These are phyloP conservation scores for Andrena dorsata DNA, from an alignment of 2,888 invertebrate genomes.

Conservation along the genomic window DNA sequence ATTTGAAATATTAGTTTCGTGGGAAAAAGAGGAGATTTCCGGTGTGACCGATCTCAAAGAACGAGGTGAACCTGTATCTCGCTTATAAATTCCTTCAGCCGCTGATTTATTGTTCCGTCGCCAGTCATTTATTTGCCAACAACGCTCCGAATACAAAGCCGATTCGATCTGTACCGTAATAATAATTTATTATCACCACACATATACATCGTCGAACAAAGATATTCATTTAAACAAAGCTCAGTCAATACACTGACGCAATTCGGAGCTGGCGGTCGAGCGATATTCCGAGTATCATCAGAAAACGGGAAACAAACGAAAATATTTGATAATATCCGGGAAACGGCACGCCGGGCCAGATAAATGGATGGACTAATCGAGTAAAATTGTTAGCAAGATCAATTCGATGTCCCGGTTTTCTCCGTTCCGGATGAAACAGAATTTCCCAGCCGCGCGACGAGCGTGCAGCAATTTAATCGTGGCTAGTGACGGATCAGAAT, in stretches of 20 bases:
- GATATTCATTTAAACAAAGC: background rate
- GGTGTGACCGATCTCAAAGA: background rate
- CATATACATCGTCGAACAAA: background rate
- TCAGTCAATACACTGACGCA: background rate
- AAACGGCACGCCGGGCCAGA: background rate
- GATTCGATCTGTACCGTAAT: background rate
- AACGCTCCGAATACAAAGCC: background rate
- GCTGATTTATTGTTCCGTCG: conserved; percentile 11
- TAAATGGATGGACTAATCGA: background rate
- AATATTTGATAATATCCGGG: background rate
- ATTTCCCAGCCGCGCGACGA: background rate
- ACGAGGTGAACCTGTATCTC: background rate
- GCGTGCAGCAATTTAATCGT: background rate
- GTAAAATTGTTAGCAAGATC: background rate
- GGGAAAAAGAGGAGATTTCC: conserved; percentile 9
- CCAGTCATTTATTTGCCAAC: conserved; percentile 22
- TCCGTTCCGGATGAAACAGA: background rate
- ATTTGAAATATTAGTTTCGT: conserved; percentile 39
- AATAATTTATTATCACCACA: background rate
- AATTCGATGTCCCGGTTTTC: background rate
- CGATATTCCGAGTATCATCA: background rate
- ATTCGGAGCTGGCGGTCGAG: background rate
- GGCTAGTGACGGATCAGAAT: background rate
- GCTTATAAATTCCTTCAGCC: conserved; percentile 11
- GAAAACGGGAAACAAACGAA: background rate